These are phyloP conservation scores for Telmatherina bonti DNA, from an alignment of 2,797 vertebrate genomes.

Conservation along the genomic window DNA sequence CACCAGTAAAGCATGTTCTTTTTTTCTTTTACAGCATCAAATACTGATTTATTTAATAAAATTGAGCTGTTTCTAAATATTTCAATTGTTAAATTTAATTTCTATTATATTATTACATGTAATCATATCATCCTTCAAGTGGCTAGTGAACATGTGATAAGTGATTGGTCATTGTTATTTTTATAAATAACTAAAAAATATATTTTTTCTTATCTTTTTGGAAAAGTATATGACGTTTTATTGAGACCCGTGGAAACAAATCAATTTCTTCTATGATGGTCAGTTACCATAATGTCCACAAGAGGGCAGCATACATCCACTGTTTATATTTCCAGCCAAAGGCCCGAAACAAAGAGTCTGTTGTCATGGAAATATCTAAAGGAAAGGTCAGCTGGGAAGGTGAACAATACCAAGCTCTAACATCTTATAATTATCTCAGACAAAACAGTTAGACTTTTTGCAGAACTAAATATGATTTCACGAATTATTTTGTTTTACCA, in stretches of 20 bases:
- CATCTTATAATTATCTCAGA: not conserved
- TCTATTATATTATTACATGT: not conserved
- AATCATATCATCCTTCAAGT: not conserved
- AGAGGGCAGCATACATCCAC: constrained; percentile 24
- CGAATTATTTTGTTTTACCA: not conserved
- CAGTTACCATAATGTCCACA: not conserved
- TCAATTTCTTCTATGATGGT: not conserved
- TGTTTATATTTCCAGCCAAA: not conserved
- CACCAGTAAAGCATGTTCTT: not conserved
- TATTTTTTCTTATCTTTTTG: not conserved
- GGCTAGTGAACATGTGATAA: not conserved
- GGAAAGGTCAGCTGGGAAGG: not conserved
- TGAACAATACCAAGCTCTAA: not conserved
- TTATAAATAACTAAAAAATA: not conserved
- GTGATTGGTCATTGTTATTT: not conserved
- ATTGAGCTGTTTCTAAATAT: not conserved
- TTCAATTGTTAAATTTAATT: not conserved
- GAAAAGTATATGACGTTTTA: not conserved
- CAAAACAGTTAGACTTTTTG: not conserved
- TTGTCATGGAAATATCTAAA: constrained; percentile 67
- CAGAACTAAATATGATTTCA: accelerated
- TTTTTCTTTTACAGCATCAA: not conserved
- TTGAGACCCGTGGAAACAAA: not conserved
- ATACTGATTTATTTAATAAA: not conserved
- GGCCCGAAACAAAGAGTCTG: not conserved